Evolutionary conservation across 1,140 invertebrate species (phyloP).

Genomic region (Drosophila willistoni): DNA sequence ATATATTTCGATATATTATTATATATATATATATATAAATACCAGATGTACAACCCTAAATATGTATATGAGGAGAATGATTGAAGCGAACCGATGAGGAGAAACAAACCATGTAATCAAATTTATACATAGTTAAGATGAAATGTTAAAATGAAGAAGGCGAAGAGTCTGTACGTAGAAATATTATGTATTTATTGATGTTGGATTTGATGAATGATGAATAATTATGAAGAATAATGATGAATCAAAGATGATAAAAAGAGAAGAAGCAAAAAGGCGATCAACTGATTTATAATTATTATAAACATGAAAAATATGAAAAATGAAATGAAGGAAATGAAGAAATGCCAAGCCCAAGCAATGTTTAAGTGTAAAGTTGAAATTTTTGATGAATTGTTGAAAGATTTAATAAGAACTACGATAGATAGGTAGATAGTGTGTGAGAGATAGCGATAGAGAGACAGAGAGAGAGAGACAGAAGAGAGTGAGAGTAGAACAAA

Average conservation of each 20-base stretch:
- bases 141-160: conserved; percentile 34
- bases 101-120: conserved; percentile 27
- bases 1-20: not conserved
- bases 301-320: conserved; percentile 1
- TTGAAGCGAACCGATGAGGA: not conserved
- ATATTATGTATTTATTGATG: conserved; percentile 27
- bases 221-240: conserved; percentile 4
- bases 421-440: conserved; percentile 13
- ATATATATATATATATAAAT: too few species aligned
- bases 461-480: conserved; percentile 21
- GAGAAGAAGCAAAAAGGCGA: not conserved
- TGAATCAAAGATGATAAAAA: not conserved
- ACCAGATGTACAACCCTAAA: not conserved
- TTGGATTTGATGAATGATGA: conserved; percentile 9
- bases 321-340: conserved; percentile 8
- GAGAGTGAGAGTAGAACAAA: conserved; percentile 21
- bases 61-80: not conserved
- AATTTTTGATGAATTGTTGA: conserved; percentile 52
- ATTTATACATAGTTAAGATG: conserved; percentile 56
- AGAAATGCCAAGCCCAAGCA: conserved; percentile 46
- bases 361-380: conserved; percentile 58
- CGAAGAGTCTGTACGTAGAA: conserved; percentile 20
- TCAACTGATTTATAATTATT: conserved; percentile 12
- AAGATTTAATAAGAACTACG: conserved; percentile 45
- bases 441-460: not conserved